Percentiles rank a stretch among this genome's conserved stretches.
These are phyloP conservation scores for Platycheirus rosarum DNA, from an alignment of 2,888 invertebrate genomes.

Conservation along the genomic window DNA sequence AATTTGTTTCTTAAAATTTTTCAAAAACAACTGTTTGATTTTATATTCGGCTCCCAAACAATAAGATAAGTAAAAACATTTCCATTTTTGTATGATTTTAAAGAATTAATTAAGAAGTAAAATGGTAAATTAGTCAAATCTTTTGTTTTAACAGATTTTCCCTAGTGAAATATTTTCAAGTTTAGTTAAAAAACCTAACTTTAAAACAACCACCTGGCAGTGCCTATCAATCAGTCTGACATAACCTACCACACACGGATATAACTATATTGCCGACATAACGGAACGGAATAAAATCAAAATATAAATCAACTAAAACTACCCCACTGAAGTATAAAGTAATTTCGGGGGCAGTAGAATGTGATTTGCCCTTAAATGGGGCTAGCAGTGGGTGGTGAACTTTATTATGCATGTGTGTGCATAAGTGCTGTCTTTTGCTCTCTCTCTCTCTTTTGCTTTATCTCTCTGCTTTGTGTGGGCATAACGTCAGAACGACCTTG, in stretches of 20 bases:
- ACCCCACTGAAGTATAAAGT: constrained; percentile 22
- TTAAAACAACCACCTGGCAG: constrained; percentile 37
- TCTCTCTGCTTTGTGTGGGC: background rate
- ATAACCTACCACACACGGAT: constrained; percentile 58
- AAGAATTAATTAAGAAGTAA: no score
- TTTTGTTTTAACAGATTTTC: no score
- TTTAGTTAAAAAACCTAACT: background rate
- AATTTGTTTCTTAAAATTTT: no score
- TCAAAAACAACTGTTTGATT: no score
- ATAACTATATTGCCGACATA: background rate
- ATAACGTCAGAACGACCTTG: constrained; percentile 67
- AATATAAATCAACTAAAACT: constrained; percentile 12
- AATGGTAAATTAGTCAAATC: no score
- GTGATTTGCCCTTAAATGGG: constrained; percentile 30
- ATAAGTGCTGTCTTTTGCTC: background rate
- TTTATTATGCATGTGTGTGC: constrained; percentile 15
- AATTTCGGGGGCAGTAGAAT: constrained; percentile 36
- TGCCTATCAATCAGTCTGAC: constrained; percentile 14
- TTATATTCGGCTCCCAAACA: no score
- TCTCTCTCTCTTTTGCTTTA: constrained; percentile 9
- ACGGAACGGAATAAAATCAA: background rate
- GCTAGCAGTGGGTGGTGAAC: background rate
- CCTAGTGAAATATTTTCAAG: no score
- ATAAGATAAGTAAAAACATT: no score
- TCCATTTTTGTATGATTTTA: no score